Evolutionary conservation across 2,797 vertebrate genomes (phyloP).

Genomic region (Urophycis tenuis): DNA sequence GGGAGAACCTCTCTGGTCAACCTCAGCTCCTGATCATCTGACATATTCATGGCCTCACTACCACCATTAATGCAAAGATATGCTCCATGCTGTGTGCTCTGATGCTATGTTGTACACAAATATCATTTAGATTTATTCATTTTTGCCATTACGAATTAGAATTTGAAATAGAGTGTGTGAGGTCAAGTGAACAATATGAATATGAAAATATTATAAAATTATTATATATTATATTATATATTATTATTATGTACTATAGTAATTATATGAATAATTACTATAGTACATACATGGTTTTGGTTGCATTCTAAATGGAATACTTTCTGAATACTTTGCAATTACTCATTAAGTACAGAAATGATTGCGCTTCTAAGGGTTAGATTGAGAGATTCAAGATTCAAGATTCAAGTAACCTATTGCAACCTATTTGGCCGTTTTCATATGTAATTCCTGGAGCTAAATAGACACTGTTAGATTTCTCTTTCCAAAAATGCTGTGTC

Average conservation of each 20-base stretch:
- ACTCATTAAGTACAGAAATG: not conserved
- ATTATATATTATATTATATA: too few species aligned
- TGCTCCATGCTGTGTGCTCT: not conserved
- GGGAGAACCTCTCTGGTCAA: constrained; percentile 61
- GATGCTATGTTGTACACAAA: not conserved
- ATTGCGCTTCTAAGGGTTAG: not conserved
- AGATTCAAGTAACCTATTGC: too few species aligned
- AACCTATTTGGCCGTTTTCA: not conserved
- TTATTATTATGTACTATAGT: too few species aligned
- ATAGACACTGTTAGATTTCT: not conserved
- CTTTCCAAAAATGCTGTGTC: too few species aligned
- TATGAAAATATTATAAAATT: too few species aligned
- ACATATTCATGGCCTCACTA: constrained; percentile 54
- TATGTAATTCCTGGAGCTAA: not conserved
- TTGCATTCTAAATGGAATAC: not conserved
- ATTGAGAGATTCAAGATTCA: too few species aligned
- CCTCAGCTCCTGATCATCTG: constrained; percentile 59
- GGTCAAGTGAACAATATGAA: not conserved
- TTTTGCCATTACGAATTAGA: not conserved
- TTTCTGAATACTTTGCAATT: not conserved
- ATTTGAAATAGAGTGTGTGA: not conserved
- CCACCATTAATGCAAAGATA: constrained; percentile 32
- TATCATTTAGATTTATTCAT: not conserved
- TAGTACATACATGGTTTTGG: not conserved
- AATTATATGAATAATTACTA: not conserved